Base-by-base conservation (phyloP, 2,888 invertebrate species). In the Calephelis perditalis region DNA sequence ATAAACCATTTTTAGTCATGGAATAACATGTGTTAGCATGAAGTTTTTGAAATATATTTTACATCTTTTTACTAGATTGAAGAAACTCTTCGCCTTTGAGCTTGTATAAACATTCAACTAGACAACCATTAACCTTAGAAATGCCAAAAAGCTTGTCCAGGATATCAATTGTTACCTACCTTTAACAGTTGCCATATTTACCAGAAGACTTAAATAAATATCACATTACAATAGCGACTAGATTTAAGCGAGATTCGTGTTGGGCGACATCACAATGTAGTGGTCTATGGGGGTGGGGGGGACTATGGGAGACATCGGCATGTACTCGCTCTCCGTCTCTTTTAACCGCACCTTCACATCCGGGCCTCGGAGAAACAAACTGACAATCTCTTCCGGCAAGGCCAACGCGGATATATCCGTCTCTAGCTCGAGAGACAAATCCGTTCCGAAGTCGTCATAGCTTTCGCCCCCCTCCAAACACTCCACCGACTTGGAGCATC, bases 261-360 rank as follows among this genome's bases (percentile, higher is more conserved):
- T 68, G 1, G 89, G 89, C 10, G 87, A 85, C 89, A 90, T 90
- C 12, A 82, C 82, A 49, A 86, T 86, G 64, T 90, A 90, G 70
- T 87, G 86, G 57, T 85, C 86, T 5, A 79, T 70, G 1, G 81
- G 77, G 35, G 80, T 62, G 7, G 84, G 81, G 12, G 85, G 84
- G 2, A 76, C 76, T 11, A 82, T 74, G 0, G 91, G 89, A 6
- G 89, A 86, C 89, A 91, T 87, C 0, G 89, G 85, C 75, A 85
- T 75, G 60, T 90, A 90, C 12, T 84, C 84, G 12, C 78, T 76
- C 63, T 91, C 90, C 2, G 68, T 52, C 11, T 71, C 76, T 65
- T 73, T 78, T 63, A 79, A 68, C 1, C 81, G 68, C 1, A 81
- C 72, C 64, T 77, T 74, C n/a, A 69, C 77, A 2, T 81, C 80